These are phyloP conservation scores for Hoplias malabaricus DNA, from an alignment of 2,113 vertebrate genomes.

Conservation along the genomic window DNA sequence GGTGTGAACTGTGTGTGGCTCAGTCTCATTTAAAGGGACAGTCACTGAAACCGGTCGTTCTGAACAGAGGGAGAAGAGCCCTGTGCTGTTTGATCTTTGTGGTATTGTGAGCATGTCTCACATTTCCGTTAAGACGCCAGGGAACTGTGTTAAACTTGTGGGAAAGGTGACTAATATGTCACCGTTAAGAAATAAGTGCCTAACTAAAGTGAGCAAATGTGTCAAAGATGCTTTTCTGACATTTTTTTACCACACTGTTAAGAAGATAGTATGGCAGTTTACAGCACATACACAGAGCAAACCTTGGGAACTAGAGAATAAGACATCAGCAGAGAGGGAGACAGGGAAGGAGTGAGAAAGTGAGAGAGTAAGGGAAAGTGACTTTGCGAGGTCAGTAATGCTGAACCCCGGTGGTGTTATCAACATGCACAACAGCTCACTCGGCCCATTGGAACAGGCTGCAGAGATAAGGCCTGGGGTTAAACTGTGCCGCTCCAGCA, in stretches of 20 bases:
- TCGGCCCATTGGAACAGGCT: constrained; percentile 29
- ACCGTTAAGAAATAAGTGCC: too few species aligned
- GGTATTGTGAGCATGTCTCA: too few species aligned
- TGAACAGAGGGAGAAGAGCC: too few species aligned
- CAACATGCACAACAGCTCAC: constrained; percentile 18
- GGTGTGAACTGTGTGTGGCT: too few species aligned
- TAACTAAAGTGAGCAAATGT: too few species aligned
- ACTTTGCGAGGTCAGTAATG: constrained; percentile 33
- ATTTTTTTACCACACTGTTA: not conserved
- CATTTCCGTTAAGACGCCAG: too few species aligned
- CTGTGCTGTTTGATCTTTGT: too few species aligned
- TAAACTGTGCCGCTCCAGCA: constrained; percentile 4
- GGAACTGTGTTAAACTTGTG: too few species aligned
- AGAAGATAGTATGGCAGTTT: not conserved
- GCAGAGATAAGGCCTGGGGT: constrained; percentile 6
- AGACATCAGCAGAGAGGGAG: not conserved
- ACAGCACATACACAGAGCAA: not conserved
- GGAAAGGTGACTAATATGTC: too few species aligned
- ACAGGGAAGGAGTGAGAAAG: not conserved
- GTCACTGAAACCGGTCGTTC: too few species aligned
- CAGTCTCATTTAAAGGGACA: too few species aligned
- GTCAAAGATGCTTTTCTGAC: not conserved
- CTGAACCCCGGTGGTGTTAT: constrained; percentile 22
- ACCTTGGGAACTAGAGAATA: not conserved
- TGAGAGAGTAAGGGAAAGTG: not conserved